Evolutionary conservation across 2,113 vertebrate genomes (phyloP).

Genomic region (Silurus meridionalis): DNA sequence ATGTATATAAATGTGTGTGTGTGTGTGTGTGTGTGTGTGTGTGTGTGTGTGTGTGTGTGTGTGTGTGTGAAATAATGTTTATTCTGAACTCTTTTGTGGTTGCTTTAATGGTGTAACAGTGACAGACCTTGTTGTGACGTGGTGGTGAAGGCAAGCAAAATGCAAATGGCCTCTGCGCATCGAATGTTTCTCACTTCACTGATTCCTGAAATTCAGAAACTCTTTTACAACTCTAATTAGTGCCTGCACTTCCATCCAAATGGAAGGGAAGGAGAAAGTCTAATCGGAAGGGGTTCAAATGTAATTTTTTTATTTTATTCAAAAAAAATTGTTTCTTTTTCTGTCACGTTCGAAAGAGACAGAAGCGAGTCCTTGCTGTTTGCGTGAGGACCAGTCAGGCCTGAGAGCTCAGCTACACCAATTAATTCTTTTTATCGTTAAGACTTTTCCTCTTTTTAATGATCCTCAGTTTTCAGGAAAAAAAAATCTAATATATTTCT

Average conservation of each 20-base stretch:
- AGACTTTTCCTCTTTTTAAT: slow-evolving; percentile 56
- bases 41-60: background rate
- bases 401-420: slow-evolving; percentile 59
- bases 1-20: too few species aligned
- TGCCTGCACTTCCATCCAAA: slow-evolving; percentile 53
- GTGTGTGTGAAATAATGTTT: slow-evolving; percentile 19
- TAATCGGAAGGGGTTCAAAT: slow-evolving; percentile 51
- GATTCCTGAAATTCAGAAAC: slow-evolving; percentile 51
- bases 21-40: background rate
- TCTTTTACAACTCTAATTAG: slow-evolving; percentile 55
- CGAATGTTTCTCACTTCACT: slow-evolving; percentile 50
- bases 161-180: slow-evolving; percentile 54
- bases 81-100: slow-evolving; percentile 52
- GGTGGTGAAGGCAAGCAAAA: slow-evolving; percentile 45
- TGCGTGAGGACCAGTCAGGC: slow-evolving; percentile 55
- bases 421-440: slow-evolving; percentile 61
- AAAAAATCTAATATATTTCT: slow-evolving; percentile 64
- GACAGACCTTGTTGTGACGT: slow-evolving; percentile 55
- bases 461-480: slow-evolving; percentile 59
- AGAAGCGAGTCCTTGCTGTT: slow-evolving; percentile 39
- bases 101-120: slow-evolving; percentile 33
- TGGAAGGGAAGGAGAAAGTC: slow-evolving; percentile 37
- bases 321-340: slow-evolving; percentile 37
- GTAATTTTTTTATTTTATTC: slow-evolving; percentile 25
- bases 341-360: slow-evolving; percentile 35